Base-by-base conservation (phyloP, 2,888 invertebrate species). In the Ennomos fuscantarius region DNA sequence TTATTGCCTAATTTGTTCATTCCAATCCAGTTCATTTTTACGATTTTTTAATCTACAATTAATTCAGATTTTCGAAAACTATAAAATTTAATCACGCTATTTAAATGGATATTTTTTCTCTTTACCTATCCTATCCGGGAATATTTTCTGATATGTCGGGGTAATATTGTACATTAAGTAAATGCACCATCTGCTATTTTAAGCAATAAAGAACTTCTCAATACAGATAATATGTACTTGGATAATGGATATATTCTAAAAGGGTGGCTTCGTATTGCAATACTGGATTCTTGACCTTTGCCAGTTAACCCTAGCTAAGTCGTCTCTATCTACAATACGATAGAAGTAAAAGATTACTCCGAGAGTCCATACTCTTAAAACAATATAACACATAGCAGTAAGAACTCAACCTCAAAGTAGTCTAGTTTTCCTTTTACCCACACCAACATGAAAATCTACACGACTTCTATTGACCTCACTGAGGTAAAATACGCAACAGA, bases 41-140 rank as follows among this genome's bases (percentile, higher is more conserved):
- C 71, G 65, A 74, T 60, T 60, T 68, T 75, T 75, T 67, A 74
- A 73, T 73, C 63, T 46, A 59, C 63, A 68, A 76, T 72, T 73
- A 68, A 72, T 75, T 74, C 69, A 69, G 58, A 53, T 70, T 61
- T 59, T 55, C 54, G 56, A 57, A 60, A 52, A 53, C 62, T 51
- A 66, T 62, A 62, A 65, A 65, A 62, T 40, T 61, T 63, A 56
- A 64, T 65, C 60, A 63, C 52, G 59, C 52, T 41, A 60, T 66
- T 61, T 60, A 58, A 49, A 65, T 65, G 62, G 55, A 56, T 65
- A 62, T 58, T 65, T 65, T 65, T 58, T 10, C 44, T 62, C 40
- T 56, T 60, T 53, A 63, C 62, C 45, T 55, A 52, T 52, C 62
- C 45, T 55, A 52, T 52, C 43, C 50, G 47, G 45, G 55, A 56